Percentiles rank a stretch among this genome's conserved stretches.
Conservation (phyloP, 2,888 invertebrate species). For the Hirtodrosophila alboralis region DNA sequence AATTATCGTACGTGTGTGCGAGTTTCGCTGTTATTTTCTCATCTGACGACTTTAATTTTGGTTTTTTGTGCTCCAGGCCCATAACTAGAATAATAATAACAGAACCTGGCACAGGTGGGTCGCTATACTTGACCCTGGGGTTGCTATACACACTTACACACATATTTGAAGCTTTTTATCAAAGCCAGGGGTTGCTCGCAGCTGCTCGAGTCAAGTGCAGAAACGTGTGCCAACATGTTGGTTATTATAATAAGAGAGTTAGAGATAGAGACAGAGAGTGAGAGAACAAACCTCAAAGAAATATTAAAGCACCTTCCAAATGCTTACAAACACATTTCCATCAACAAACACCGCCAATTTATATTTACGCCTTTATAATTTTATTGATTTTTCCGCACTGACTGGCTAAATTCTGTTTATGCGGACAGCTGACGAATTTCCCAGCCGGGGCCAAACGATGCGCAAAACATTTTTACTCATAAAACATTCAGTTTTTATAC, state of each 20-base stretch:
- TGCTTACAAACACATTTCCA: constrained; percentile 7
- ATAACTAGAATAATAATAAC: constrained; percentile 36
- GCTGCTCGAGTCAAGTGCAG: constrained; percentile 77
- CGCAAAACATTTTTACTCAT: constrained; percentile 40
- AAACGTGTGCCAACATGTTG: constrained; percentile 75
- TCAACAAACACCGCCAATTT: constrained; percentile 54
- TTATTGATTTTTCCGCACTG: constrained; percentile 72
- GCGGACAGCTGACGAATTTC: constrained; percentile 66
- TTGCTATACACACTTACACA: constrained; percentile 34
- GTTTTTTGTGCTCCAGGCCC: constrained; percentile 41
- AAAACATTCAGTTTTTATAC: constrained; percentile 19
- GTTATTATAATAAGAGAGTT: constrained; percentile 58
- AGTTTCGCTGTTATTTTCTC: constrained; percentile 52
- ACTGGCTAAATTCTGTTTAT: constrained; percentile 42
- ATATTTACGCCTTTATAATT: constrained; percentile 74
- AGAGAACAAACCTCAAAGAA: constrained; percentile 10
- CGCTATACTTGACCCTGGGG: constrained; percentile 70
- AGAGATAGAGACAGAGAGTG: no score
- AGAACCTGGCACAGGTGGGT: constrained; percentile 59
- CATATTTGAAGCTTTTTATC: constrained; percentile 46
- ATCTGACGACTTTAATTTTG: constrained; percentile 69
- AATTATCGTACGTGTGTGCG: constrained; percentile 61
- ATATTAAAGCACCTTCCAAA: constrained; percentile 29
- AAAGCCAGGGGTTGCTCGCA: constrained; percentile 62
- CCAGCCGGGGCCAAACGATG: constrained; percentile 32